A percentile compares a stretch with the other conserved stretches of the same genome.
Evolutionary conservation across 2,888 invertebrate genomes (phyloP).

Genomic region (Malachius bipustulatus): DNA sequence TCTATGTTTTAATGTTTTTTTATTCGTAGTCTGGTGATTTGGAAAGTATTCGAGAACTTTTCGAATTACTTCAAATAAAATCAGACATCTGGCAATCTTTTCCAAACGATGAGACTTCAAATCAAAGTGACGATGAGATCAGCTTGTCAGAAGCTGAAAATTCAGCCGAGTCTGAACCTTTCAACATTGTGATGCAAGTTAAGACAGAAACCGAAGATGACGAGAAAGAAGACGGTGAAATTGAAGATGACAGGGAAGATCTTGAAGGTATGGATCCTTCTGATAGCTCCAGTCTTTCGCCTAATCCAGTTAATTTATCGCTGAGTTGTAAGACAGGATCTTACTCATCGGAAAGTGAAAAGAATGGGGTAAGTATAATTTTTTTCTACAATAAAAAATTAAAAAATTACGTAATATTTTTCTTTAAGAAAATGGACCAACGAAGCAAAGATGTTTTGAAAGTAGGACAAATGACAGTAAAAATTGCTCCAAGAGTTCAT

Average conservation of each 20-base stretch:
- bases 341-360: too few relatives aligned
- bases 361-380: too few relatives aligned
- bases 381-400: too few relatives aligned
- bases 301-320: conserved; percentile 74
- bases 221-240: conserved; percentile 42
- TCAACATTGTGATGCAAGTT: conserved; percentile 20
- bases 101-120: conserved; percentile 29
- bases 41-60: conserved; percentile 69
- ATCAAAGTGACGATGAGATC: conserved; percentile 31
- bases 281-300: conserved; percentile 57
- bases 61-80: conserved; percentile 74
- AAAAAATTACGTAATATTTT: too few relatives aligned
- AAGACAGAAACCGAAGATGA: conserved; percentile 34
- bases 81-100: conserved; percentile 61
- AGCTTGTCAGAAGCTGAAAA: conserved; percentile 40
- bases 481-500: conserved; percentile 48
- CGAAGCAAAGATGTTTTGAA: conserved; percentile 41
- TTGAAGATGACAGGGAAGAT: conserved; percentile 37
- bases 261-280: conserved; percentile 31
- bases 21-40: conserved; percentile 62
- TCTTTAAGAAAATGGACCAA: conserved; percentile 27
- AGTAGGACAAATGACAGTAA: conserved; percentile 48
- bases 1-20: conserved; percentile 8
- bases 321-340: conserved; percentile 48
- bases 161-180: conserved; percentile 22